Base-by-base conservation (phyloP, 1,140 invertebrate genomes). In the Pseudomyrmex sp. region DNA sequence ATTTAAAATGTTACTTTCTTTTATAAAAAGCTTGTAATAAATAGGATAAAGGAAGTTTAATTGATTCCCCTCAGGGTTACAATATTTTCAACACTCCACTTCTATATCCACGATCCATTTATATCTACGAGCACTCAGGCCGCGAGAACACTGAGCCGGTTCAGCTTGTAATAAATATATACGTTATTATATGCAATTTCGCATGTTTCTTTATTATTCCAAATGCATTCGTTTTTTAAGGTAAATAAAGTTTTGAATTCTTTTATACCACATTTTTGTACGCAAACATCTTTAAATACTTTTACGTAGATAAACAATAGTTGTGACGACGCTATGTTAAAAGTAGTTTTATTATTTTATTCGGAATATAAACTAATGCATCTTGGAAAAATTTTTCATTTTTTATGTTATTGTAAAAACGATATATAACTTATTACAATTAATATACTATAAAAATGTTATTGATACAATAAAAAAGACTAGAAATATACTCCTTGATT, bases 1-100 rank as follows among this genome's bases (percentile, higher is more conserved):
- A 87, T 84, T 84, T 61, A 54, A 85, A 85, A 77, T 85, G 73
- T 88, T 50, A 72, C 73, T 84, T 80, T 85, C 84, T 87, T 73
- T 88, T 85, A 76, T 85, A 77, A 7, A 35, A 82, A 88, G n/a
- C 20, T 62, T 85, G 77, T 85, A 70, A 56, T 77, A 88, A 88
- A 88, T 70, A 50, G 18, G 18, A 18, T 18, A 18, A 18, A 18
- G 0, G 18, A 18, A 18, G 18, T 18, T 18, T 18, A 18, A 18
- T 18, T 18, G 18, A 18, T 18, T 18, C 18, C 18, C 18, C 18
- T 18, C 18, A 18, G 18, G 0, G 18, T 18, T 18, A 18, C 18
- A 18, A 18, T 18, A 18, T 18, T 18, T 18, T 18, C 18, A 18
- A 0, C 18, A 18, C 18, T 18, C 18, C 18, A 18, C 18, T 18